Evolutionary conservation across 1,140 invertebrate species (phyloP), one percentile per base, ranked within the genome.

Genomic region (Tenebrio molitor): DNA sequence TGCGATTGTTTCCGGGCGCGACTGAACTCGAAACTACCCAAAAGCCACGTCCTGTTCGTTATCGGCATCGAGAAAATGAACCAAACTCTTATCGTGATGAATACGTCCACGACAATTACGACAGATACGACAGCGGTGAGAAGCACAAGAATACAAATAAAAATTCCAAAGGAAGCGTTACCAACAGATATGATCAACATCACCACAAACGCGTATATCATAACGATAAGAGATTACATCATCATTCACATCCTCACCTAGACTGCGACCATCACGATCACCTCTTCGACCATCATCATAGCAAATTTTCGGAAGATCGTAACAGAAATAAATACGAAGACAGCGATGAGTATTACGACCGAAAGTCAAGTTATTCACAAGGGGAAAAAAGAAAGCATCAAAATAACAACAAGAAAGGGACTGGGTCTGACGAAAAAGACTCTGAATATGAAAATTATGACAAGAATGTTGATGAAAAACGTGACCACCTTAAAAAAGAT

Each of bases 61-160:
- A 62, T 23, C 19, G 15, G 7, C 53, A 62, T 62, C 53, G 21
- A 6, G 2, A 21, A 25, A 6, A 62, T 23, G 53, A 21, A n/a
- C n/a, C n/a, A 3, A 62, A 7, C 12, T n/a, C 6, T 23, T 14
- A 66, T 14, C 36, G 39, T n/a, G 64, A 66, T 42, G 15, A 44
- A 16, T 64, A 66, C 10, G 34, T 41, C 19, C 7, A 63, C 36
- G 41, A 72, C 36, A 23, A 34, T 17, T 66, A 71, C 23, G 19
- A 50, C 34, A 70, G 36, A 8, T 12, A 70, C 7, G 34, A 53
- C 63, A 25, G 50, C 25, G 29, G 3, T 29, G 36, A 66, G 8
- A 12, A 33, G 17, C n/a, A 7, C 0, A 29, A 44, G 21, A 17
- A 19, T 14, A 21, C 2, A 10, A 17, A 23, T 62, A 41, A 42